Evolutionary conservation across 2,888 invertebrate species (phyloP), one percentile per base, ranked within the genome.

Genomic region (Chorisops tibialis): DNA sequence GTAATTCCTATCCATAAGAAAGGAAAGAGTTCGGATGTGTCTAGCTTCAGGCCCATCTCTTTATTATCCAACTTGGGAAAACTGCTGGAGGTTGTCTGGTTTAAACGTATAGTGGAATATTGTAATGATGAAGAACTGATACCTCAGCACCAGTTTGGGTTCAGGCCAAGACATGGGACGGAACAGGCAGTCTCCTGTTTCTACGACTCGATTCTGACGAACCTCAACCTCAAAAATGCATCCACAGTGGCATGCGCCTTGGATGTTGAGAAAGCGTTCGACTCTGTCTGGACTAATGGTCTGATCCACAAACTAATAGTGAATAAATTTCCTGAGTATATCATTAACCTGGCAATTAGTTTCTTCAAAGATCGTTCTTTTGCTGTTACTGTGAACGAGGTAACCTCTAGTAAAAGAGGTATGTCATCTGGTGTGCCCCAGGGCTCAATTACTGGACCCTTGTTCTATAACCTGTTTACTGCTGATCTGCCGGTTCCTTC

Each of bases 11-110:
- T 49, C 5, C 30, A 22, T 65, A 67, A 39, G 67, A 54, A 9
- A 65, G 65, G 45, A 63, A 65, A 5, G 43, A 63, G 3, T 22
- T 63, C 2, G 1, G 67, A 70, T 47, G 59, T 65, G 1, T 67
- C 66, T 30, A 66, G 68, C 1, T 70, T 67, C 24, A 39, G 68
- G 4, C 70, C 69, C 3, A 66, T 70, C 3, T 66, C 68, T 0
- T 58, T 69, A 1, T 65, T 69, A 0, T 63, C 68, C 0, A 50
- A 66, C 1, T 18, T 68, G 1, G 66, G 68, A 1, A 66, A 67
- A 24, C 16, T 67, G 1, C 6, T 61, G 3, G 65, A 63, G 19
- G 54, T 19, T 16, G 2, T 50, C 2, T 14, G 62, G 0, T 14
- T 56, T 0, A n/a, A 60, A 19, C 11, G 49, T 1, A 21, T 63